A percentile compares a stretch with the other conserved stretches of the same genome.
These are phyloP conservation scores for Dasyprocta punctata DNA, from an alignment of 2,113 vertebrate genomes.

Conservation along the genomic window DNA sequence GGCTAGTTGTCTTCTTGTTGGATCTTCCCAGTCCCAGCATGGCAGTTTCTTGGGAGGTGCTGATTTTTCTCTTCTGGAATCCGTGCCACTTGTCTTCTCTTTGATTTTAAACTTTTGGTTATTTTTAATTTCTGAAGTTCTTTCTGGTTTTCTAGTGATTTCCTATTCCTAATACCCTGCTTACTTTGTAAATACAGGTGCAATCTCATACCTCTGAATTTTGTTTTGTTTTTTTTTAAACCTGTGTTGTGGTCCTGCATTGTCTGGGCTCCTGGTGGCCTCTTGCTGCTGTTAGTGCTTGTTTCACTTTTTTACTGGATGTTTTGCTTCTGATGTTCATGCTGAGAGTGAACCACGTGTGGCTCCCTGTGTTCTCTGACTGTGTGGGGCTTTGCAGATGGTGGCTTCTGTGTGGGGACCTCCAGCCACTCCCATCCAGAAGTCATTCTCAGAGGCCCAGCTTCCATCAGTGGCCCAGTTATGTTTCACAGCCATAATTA, in stretches of 20 bases:
- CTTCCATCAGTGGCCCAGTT: not conserved
- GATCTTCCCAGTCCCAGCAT: no score
- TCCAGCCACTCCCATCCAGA: not conserved
- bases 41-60: no score
- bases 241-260: not conserved
- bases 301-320: not conserved
- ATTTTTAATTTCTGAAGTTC: constrained; percentile 28
- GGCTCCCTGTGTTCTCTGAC: not conserved
- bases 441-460: not conserved
- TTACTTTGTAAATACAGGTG: not conserved
- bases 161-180: not conserved
- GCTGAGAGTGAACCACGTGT: not conserved
- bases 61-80: no score
- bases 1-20: no score
- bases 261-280: not conserved
- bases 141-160: not conserved
- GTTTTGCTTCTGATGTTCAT: not conserved
- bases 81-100: no score
- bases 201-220: not conserved
- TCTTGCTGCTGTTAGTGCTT: not conserved
- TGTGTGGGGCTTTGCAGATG: not conserved
- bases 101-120: constrained; percentile 17
- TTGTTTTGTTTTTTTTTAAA: not conserved
- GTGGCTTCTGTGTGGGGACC: not conserved
- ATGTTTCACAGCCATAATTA: not conserved